Conservation (phyloP, 2,888 invertebrate genomes). For the Leptopilina syphax region DNA sequence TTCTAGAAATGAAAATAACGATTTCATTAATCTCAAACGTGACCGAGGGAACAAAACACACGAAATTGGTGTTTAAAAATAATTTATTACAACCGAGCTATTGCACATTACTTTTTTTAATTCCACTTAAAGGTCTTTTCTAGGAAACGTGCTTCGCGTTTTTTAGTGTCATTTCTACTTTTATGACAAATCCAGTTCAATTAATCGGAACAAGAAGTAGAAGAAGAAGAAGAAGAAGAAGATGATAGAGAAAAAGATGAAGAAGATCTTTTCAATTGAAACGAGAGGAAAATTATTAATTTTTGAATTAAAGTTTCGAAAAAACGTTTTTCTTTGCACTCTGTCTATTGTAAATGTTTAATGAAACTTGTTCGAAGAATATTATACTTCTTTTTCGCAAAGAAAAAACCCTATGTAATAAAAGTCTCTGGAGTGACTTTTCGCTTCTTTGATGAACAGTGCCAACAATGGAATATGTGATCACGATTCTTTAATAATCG, state of each 20-base stretch:
- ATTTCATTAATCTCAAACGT: conserved; percentile 12
- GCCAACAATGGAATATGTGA: conserved; percentile 33
- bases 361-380: too few species aligned
- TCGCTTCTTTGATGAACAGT: conserved; percentile 4
- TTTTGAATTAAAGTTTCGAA: too few species aligned
- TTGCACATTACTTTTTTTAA: conserved; percentile 7
- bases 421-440: background rate
- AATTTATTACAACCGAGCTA: background rate
- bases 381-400: background rate
- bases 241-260: too few species aligned
- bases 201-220: background rate
- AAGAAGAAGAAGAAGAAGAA: too few species aligned
- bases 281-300: too few species aligned
- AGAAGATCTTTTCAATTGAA: too few species aligned
- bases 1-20: conserved; percentile 1
- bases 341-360: too few species aligned
- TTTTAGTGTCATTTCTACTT: background rate
- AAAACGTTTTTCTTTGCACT: too few species aligned
- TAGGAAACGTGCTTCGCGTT: background rate
- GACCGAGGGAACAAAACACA: conserved; percentile 4
- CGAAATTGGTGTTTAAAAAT: background rate
- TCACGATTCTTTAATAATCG: conserved; percentile 37
- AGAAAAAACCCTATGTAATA: background rate
- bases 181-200: conserved; percentile 5
- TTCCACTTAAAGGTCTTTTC: conserved; percentile 2